Evolutionary conservation across 2,888 invertebrate genomes (phyloP), one percentile per base, ranked within the genome.

Genomic region (Bombylius major): DNA sequence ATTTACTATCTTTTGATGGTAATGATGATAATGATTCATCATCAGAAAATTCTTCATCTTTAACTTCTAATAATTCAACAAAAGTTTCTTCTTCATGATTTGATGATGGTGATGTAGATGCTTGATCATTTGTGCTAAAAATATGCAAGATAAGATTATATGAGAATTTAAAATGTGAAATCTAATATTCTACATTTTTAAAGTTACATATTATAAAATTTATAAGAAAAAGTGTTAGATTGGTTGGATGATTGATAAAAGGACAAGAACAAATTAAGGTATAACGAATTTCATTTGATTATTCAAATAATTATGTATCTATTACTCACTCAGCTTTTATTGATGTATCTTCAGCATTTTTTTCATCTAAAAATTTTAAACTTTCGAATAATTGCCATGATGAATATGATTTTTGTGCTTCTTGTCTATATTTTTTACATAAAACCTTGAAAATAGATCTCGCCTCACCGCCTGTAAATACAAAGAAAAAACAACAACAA

Each of bases 401-500:
- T 4, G 72, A 70, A 6, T 65, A 65, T 0, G 66, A 65, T 52
- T 72, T 72, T 1, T 64, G 34, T 49, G 68, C 70, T 57, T 72
- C 72, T 58, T 71, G 70, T 5, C 70, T 70, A 50, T 70, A 72
- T 62, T 72, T 72, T 55, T 72, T 72, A 36, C 69, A 70, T 46
- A 72, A 60, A 32, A 72, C 72, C 52, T 71, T 72, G 50, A 71
- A 72, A 59, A 72, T 72, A 13, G 72, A 71, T 50, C 70, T 70
- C 5, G 70, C 68, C 57, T 72, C 72, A 54, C 70, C 68, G 33
- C 70, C 71, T 47, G 47, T 11, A 42, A 11, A 11, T 47, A 47
- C 39, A 42, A 11, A 11, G 5, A 11, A 11, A 42, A 42, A 11
- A 42, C 4, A 11, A 11, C 5, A 42, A 42, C 4, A 44, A 47